phyloP scores from a whole-genome alignment of 2,797 vertebrate species.

The Microctenopoma stevenorrisi region DNA sequence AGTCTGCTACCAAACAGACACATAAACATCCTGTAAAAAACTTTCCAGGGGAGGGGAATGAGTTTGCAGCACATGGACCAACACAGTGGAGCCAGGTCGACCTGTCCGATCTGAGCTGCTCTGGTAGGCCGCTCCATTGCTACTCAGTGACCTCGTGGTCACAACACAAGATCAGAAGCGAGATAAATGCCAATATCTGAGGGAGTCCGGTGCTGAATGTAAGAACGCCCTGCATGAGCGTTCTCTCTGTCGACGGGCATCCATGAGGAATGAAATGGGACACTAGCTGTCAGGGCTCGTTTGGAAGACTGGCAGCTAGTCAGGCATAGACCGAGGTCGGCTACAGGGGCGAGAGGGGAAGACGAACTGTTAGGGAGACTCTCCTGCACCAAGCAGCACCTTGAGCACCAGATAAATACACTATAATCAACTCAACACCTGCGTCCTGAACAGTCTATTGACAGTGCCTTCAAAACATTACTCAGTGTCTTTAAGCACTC shows the following conservation, averaged over 20 bases:
- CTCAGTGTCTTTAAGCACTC: background rate
- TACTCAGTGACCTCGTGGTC: conserved; percentile 33
- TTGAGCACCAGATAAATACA: background rate
- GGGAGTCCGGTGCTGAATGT: conserved; percentile 8
- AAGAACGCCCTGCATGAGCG: conserved; percentile 56
- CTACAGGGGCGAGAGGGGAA: conserved; percentile 31
- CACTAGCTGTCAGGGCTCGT: conserved; percentile 67
- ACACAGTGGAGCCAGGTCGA: conserved; percentile 25
- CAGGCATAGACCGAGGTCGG: conserved; percentile 35
- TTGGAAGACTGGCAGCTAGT: conserved; percentile 59
- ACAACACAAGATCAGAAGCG: conserved; percentile 11
- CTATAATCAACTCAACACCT: background rate
- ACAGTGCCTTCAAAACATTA: background rate
- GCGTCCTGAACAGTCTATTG: background rate
- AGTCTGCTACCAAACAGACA: conserved; percentile 21
- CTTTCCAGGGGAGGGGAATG: conserved; percentile 19
- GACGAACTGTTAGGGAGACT: conserved; percentile 21
- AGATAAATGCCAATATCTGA: conserved; percentile 50
- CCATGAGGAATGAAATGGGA: conserved; percentile 77
- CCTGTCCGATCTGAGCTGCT: conserved; percentile 9
- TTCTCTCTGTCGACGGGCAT: conserved; percentile 69
- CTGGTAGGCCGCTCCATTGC: conserved; percentile 18
- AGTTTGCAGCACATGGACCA: conserved; percentile 33
- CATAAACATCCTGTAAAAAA: conserved; percentile 49
- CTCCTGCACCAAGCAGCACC: conserved; percentile 7